Percentiles rank a stretch among this genome's conserved stretches.
These are phyloP conservation scores for Ceyx cyanopectus DNA, from an alignment of 2,113 vertebrate genomes.

Conservation along the genomic window DNA sequence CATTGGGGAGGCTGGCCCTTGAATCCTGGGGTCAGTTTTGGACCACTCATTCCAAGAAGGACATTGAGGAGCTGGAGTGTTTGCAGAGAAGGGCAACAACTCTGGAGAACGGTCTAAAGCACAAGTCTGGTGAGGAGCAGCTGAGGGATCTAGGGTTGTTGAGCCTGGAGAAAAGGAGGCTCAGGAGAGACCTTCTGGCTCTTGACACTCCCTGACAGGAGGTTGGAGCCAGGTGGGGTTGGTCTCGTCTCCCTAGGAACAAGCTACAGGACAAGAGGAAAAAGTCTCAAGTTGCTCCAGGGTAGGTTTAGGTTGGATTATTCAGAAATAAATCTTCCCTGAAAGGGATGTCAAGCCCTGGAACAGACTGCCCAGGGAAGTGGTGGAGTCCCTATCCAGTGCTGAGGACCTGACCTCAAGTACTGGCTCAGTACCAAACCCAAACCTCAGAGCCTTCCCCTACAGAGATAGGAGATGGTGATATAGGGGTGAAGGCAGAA, in stretches of 20 bases:
- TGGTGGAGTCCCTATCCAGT: background rate
- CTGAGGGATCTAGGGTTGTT: background rate
- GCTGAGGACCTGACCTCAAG: background rate
- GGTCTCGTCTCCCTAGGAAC: background rate
- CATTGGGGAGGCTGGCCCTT: background rate
- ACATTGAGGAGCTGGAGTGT: background rate
- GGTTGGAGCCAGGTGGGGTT: background rate
- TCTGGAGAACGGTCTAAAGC: background rate
- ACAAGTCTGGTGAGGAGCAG: background rate
- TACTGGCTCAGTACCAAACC: background rate
- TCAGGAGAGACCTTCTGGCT: background rate
- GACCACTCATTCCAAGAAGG: background rate
- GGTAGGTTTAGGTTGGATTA: background rate
- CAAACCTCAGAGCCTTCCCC: background rate
- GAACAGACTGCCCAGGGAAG: background rate
- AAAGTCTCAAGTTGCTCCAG: background rate
- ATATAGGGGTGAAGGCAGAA: fast-evolving
- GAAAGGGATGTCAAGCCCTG: background rate
- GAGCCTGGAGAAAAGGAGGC: background rate
- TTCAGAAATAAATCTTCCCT: background rate
- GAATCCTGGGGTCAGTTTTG: background rate
- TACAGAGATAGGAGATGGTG: too few relatives aligned
- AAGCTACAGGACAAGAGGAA: background rate
- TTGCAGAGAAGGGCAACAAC: background rate
- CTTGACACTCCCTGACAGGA: background rate